Evolutionary conservation across 2,888 invertebrate genomes (phyloP).

Genomic region (Eilema sororculum): DNA sequence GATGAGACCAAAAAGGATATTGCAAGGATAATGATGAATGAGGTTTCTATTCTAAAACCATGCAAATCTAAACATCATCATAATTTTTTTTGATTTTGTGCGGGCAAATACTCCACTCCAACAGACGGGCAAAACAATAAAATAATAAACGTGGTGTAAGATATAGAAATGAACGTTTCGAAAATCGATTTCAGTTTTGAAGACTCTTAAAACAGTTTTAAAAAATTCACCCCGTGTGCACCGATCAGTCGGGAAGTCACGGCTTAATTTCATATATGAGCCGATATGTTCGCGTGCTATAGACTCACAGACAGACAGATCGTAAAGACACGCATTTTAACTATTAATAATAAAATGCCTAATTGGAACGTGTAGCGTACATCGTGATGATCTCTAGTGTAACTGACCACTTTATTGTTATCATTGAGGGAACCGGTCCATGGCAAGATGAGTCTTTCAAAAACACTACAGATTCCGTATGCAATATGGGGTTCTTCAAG

Average conservation of each 20-base stretch:
- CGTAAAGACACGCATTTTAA: slow-evolving; percentile 78
- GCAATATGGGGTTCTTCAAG: no score
- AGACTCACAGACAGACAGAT: slow-evolving; percentile 69
- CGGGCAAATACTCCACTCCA: no score
- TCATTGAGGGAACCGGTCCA: slow-evolving; percentile 50
- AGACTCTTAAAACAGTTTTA: neutral
- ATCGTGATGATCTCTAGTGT: slow-evolving; percentile 59
- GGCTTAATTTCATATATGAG: slow-evolving; percentile 70
- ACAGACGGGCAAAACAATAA: no score
- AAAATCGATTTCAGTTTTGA: no score
- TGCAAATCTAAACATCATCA: no score
- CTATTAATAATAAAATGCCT: slow-evolving; percentile 78
- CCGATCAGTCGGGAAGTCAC: slow-evolving; percentile 55
- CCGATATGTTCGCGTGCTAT: slow-evolving; percentile 76
- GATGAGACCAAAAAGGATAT: no score
- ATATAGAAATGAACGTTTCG: no score
- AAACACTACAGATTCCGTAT: slow-evolving; percentile 41
- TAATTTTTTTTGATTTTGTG: no score
- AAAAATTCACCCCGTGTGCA: slow-evolving; percentile 54
- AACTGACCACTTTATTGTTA: slow-evolving; percentile 68
- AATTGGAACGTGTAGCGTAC: slow-evolving; percentile 81
- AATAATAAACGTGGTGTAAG: no score
- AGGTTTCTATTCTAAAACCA: no score
- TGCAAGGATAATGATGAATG: no score
- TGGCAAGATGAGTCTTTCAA: slow-evolving; percentile 24